Evolutionary conservation across 2,113 vertebrate species (phyloP).

Genomic region (Chlorodrepanis virens): DNA sequence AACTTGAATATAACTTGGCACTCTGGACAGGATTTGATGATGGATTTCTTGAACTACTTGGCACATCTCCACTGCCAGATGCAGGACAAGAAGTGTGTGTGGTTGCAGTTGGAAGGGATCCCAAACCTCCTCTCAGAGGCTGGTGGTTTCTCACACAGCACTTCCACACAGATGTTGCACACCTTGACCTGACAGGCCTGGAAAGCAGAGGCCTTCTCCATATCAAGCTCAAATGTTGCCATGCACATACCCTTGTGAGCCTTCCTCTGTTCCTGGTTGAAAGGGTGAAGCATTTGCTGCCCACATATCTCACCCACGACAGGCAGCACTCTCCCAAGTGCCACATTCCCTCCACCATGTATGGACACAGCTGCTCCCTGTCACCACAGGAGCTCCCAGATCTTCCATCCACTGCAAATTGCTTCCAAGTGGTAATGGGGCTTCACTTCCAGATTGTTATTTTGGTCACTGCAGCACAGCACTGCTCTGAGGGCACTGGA

Average conservation of each 20-base stretch:
- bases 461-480: neutral
- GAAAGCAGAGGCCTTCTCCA: constrained; percentile 90
- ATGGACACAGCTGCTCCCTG: neutral
- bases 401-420: neutral
- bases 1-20: neutral
- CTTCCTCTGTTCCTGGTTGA: neutral
- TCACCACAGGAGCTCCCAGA: neutral
- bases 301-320: neutral
- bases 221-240: constrained; percentile 82
- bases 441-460: neutral
- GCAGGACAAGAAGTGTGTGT: constrained; percentile 89
- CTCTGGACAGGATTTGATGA: constrained; percentile 81
- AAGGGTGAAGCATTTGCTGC: neutral
- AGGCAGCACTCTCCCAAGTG: neutral
- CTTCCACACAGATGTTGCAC: constrained; percentile 93
- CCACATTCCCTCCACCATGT: neutral
- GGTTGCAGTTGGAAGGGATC: constrained; percentile 89
- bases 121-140: constrained; percentile 85
- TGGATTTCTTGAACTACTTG: constrained; percentile 90
- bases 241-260: constrained; percentile 76
- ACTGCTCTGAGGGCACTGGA: neutral
- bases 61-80: constrained; percentile 91
- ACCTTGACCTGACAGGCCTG: constrained; percentile 90
- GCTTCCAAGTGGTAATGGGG: neutral
- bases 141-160: constrained; percentile 85